phyloP scores from a whole-genome alignment of 2,113 vertebrate genomes.

The Caloenas nicobarica region DNA sequence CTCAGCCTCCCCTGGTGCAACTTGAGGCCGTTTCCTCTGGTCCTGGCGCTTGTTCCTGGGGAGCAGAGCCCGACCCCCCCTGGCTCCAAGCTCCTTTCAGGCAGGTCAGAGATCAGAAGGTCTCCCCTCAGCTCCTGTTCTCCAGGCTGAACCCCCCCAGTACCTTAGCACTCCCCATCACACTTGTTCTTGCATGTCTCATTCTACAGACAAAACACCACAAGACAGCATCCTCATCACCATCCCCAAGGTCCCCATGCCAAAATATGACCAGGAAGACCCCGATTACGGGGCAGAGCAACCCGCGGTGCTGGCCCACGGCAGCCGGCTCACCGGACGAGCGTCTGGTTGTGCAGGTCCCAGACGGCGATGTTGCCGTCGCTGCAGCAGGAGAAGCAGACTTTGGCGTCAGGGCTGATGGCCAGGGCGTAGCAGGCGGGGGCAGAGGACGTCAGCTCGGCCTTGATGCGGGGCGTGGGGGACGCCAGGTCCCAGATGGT shows the following conservation, averaged over 20 bases:
- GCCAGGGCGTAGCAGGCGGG: too few relatives aligned
- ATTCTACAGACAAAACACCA: background rate
- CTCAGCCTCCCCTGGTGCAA: too few relatives aligned
- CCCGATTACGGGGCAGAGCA: fast-evolving
- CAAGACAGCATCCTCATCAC: fast-evolving
- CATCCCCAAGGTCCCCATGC: fast-evolving
- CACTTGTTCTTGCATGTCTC: too few relatives aligned
- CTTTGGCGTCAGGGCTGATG: slow-evolving; percentile 95
- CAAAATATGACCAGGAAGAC: background rate
- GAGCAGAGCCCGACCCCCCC: too few relatives aligned
- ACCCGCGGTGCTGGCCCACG: too few relatives aligned
- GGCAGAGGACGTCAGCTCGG: slow-evolving; percentile 82
- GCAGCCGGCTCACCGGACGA: slow-evolving; percentile 82
- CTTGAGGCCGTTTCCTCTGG: too few relatives aligned
- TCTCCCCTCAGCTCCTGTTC: too few relatives aligned
- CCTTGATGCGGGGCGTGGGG: slow-evolving; percentile 94
- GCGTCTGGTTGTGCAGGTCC: slow-evolving; percentile 98
- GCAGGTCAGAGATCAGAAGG: too few relatives aligned
- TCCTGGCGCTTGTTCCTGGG: too few relatives aligned
- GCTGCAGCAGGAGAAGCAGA: slow-evolving; percentile 98
- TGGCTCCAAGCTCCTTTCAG: too few relatives aligned
- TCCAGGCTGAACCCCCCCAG: too few relatives aligned
- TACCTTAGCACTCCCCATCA: too few relatives aligned
- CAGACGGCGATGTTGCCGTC: slow-evolving; percentile 97
- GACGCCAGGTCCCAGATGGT: slow-evolving; percentile 98